Conservation (phyloP, 1,140 invertebrate genomes). For the Formica exsecta region DNA sequence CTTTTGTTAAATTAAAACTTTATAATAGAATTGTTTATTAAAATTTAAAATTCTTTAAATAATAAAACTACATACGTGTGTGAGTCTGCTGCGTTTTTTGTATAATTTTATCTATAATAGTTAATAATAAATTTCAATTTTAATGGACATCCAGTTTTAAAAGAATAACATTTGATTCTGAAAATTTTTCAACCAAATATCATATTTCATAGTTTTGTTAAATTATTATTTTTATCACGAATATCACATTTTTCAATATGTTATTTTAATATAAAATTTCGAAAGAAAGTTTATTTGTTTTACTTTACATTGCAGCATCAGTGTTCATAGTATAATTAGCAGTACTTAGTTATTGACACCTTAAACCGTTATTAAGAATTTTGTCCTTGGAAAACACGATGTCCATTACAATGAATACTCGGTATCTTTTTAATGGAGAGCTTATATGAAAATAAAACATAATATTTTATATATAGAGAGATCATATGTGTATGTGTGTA, state of each 20-base stretch:
- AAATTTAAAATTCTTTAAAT: constrained; percentile 5
- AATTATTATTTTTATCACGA: background rate
- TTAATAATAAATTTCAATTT: background rate
- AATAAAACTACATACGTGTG: background rate
- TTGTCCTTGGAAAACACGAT: background rate
- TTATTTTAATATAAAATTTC: background rate
- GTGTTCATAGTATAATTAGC: background rate
- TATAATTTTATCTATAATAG: background rate
- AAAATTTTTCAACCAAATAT: background rate
- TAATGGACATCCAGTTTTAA: background rate
- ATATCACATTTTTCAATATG: background rate
- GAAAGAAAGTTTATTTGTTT: background rate
- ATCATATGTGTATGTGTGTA: too few species aligned
- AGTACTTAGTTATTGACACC: background rate
- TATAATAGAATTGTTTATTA: too few species aligned
- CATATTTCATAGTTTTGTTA: background rate
- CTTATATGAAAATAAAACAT: constrained; percentile 2
- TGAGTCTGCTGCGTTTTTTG: background rate
- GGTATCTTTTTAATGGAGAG: background rate
- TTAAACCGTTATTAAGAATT: background rate
- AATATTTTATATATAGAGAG: background rate
- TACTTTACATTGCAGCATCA: background rate
- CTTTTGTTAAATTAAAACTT: background rate
- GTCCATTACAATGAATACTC: background rate
- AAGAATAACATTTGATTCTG: background rate